A percentile compares a stretch with the other conserved stretches of the same genome.
Evolutionary conservation across 2,888 invertebrate species (phyloP).

Genomic region (Latrodectus hesperus): DNA sequence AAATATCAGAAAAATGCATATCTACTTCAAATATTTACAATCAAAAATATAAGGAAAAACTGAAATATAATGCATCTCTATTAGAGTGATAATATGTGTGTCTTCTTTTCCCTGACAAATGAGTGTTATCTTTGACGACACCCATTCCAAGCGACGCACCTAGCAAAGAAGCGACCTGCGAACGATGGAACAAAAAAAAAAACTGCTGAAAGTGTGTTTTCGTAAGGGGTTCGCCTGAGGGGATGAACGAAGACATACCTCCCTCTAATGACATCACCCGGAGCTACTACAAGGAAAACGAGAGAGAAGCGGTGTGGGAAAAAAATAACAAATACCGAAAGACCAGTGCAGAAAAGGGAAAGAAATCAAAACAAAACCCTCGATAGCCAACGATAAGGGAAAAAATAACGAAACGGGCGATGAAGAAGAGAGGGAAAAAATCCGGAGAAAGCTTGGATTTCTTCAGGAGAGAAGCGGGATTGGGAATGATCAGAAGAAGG

Average conservation of each 20-base stretch:
- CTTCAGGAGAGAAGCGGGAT: slow-evolving; percentile 17
- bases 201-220: slow-evolving; percentile 41
- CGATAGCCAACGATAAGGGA: slow-evolving; percentile 7
- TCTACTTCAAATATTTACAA: too few species aligned
- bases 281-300: slow-evolving; percentile 7
- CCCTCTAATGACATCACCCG: slow-evolving; percentile 53
- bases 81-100: too few species aligned
- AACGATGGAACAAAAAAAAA: slow-evolving; percentile 34
- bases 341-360: slow-evolving; percentile 13
- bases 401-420: slow-evolving; percentile 10
- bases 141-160: neutral
- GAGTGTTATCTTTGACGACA: too few species aligned
- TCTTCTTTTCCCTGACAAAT: too few species aligned
- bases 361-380: slow-evolving; percentile 59
- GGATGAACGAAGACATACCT: slow-evolving; percentile 43
- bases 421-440: slow-evolving; percentile 29
- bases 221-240: slow-evolving; percentile 16
- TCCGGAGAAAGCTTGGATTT: slow-evolving; percentile 52
- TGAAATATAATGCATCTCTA: too few species aligned
- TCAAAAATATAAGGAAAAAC: too few species aligned
- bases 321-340: neutral
- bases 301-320: neutral
- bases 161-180: slow-evolving; percentile 4
- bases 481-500: slow-evolving; percentile 30
- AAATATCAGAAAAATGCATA: too few species aligned